Evolutionary conservation across 2,888 invertebrate genomes (phyloP).

Genomic region (Spicauda simplicius): DNA sequence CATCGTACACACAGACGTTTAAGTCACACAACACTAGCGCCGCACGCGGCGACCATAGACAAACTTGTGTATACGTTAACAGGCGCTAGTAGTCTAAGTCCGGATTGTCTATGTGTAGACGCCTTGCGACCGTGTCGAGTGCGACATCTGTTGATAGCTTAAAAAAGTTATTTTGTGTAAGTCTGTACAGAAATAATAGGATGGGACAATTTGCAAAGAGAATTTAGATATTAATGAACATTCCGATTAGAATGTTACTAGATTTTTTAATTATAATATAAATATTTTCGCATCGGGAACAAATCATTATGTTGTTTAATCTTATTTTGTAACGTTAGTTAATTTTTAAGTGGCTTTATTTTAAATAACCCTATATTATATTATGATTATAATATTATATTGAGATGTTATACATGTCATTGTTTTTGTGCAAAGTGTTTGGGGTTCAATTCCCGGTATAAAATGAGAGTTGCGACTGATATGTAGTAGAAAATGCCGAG

Average conservation of each 20-base stretch:
- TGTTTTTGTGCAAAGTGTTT: constrained; percentile 82
- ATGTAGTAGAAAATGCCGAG: constrained; percentile 74
- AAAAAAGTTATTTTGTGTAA: constrained; percentile 80
- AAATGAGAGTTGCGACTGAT: constrained; percentile 82
- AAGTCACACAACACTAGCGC: not conserved
- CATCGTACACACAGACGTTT: not conserved
- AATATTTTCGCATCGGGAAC: constrained; percentile 82
- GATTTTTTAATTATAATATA: constrained; percentile 73
- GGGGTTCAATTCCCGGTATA: constrained; percentile 71
- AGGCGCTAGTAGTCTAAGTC: not conserved
- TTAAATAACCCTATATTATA: constrained; percentile 71
- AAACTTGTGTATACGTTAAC: not conserved
- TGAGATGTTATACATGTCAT: constrained; percentile 83
- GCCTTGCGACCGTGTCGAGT: constrained; percentile 48
- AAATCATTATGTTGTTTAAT: constrained; percentile 85
- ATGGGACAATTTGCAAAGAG: constrained; percentile 85
- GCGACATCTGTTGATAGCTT: constrained; percentile 80
- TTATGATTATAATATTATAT: constrained; percentile 77
- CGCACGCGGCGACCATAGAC: not conserved
- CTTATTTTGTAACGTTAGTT: constrained; percentile 84
- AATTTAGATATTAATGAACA: constrained; percentile 82
- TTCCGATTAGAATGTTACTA: constrained; percentile 85
- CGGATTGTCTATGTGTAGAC: constrained; percentile 57
- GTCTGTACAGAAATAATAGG: constrained; percentile 83
- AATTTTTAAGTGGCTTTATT: constrained; percentile 83